Conservation (phyloP, 2,797 vertebrate species). For the Psittacula echo region DNA sequence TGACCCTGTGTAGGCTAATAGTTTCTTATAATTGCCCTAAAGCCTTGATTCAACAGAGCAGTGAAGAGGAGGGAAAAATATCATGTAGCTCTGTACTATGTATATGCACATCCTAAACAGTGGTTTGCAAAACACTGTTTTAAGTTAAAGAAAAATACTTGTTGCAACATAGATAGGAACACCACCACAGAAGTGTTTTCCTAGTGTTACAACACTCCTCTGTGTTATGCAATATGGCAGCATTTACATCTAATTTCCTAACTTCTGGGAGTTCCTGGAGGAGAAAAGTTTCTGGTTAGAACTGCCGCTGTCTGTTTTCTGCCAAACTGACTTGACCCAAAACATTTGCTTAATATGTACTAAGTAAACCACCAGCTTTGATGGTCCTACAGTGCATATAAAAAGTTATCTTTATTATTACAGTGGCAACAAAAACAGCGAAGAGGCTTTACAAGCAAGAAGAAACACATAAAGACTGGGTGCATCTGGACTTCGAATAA, state of each 20-base stretch:
- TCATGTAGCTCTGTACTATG: neutral
- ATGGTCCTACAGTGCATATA: conserved; percentile 25
- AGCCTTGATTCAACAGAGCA: neutral
- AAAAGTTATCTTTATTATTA: conserved; percentile 21
- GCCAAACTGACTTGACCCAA: conserved; percentile 48
- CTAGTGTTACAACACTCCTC: neutral
- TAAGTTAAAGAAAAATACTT: neutral
- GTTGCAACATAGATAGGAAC: neutral
- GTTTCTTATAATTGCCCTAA: neutral
- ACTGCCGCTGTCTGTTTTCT: conserved; percentile 53
- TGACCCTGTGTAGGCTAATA: neutral
- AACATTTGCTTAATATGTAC: conserved; percentile 50
- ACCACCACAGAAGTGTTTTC: neutral
- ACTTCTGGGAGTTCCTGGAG: neutral
- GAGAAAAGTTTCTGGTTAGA: conserved; percentile 27
- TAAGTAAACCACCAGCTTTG: neutral
- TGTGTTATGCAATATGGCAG: neutral
- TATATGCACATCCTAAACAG: neutral
- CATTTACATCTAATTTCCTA: neutral
- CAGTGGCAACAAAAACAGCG: conserved; percentile 30
- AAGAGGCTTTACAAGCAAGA: conserved; percentile 67
- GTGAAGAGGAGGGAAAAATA: neutral
- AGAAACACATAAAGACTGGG: conserved; percentile 20
- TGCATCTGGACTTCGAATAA: conserved; percentile 71
- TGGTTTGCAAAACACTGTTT: neutral